Conservation (phyloP, 1,140 invertebrate genomes). For the Batillaria attramentaria region DNA sequence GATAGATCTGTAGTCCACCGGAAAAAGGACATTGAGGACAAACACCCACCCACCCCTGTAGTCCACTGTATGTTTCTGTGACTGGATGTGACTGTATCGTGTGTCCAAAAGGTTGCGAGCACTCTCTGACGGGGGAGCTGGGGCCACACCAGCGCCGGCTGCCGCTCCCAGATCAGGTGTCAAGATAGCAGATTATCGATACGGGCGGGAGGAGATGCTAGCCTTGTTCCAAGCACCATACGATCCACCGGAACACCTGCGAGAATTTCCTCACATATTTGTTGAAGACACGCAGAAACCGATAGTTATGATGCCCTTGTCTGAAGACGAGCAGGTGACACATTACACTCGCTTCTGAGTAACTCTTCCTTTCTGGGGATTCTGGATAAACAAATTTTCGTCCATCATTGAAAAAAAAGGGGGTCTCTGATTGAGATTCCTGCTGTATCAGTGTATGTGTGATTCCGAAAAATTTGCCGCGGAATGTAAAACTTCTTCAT, state of each 20-base stretch:
- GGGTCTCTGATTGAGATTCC: background rate
- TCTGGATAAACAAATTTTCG: too few species aligned
- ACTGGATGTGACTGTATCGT: background rate
- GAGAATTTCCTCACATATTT: slow-evolving; percentile 78
- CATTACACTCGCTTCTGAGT: too few species aligned
- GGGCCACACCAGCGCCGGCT: slow-evolving; percentile 66
- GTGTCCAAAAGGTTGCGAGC: slow-evolving; percentile 69
- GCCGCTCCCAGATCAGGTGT: slow-evolving; percentile 68
- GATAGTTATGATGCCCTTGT: slow-evolving; percentile 82
- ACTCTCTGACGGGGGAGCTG: slow-evolving; percentile 73
- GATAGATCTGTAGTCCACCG: too few species aligned
- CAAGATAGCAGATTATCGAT: slow-evolving; percentile 83
- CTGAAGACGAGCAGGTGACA: slow-evolving; percentile 88
- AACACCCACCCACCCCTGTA: too few species aligned
- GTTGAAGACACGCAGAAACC: slow-evolving; percentile 85
- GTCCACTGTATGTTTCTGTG: background rate
- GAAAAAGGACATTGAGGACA: too few species aligned
- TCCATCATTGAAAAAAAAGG: background rate
- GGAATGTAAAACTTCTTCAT: background rate
- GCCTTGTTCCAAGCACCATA: slow-evolving; percentile 82
- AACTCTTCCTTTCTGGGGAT: too few species aligned
- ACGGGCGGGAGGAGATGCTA: slow-evolving; percentile 91
- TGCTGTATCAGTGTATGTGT: background rate
- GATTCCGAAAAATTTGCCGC: background rate
- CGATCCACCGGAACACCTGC: slow-evolving; percentile 79